Base-by-base conservation (phyloP, 2,888 invertebrate species). In the Himalopsyche kuldschensis region DNA sequence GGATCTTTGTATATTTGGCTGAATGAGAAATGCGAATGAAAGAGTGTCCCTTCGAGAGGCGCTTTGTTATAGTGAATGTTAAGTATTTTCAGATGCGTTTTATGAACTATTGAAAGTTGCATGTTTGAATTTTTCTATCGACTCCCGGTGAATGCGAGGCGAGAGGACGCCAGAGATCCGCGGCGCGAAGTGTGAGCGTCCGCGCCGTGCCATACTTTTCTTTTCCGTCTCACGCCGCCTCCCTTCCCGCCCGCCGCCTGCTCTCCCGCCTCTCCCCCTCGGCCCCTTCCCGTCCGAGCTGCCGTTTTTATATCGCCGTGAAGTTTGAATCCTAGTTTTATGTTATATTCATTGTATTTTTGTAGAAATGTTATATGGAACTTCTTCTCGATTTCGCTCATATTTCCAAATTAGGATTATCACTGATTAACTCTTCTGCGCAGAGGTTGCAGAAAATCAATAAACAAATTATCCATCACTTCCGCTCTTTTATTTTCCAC, bases 51-150 rank as follows among this genome's bases (percentile, higher is more conserved):
- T 32, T 30, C 75, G 81, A 47, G 78, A 84, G 85, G 41, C 82
- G 84, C 47, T 79, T 79, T 82, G 81, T 85, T 83, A 79, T 82
- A 79, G 79, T 85, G 85, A 83, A 85, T 86, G 86, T 84, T 85
- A 86, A 78, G 86, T 86, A 86, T 86, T 86, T 86, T 86, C 86
- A 84, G 86, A 86, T 82, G 86, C 76, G 82, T 86, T 86, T 86
- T 85, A 84, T 83, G 85, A 80, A 80, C 82, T 47, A 55, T 76
- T 48, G 84, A 86, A 76, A 78, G 84, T 84, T 85, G 86, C 79
- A 77, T 85, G 85, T 31, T 48, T 84, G 85, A 78, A 78, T 80
- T 84, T 80, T 81, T 85, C 55, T 82, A 77, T 80, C 76, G 82
- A 82, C 80, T 85, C 84, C 77, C 75, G 69, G 84, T 84, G 85